Evolutionary conservation across 2,113 vertebrate genomes (phyloP), one percentile per base, ranked within the genome.

Genomic region (Coreoperca whiteheadi): DNA sequence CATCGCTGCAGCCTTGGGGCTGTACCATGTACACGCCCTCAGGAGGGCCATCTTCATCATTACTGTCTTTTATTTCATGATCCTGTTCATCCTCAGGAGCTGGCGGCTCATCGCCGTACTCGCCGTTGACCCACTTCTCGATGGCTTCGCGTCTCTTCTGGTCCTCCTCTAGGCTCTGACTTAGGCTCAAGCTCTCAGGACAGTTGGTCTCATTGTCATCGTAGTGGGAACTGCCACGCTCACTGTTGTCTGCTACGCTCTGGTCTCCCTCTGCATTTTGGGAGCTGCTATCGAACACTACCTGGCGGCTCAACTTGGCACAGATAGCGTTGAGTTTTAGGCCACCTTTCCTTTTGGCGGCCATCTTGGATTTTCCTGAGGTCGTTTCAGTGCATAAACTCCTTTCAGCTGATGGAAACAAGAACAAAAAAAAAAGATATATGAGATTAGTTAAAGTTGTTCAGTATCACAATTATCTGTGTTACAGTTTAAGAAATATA

Each of bases 261-360:
- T 93, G 94, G 89, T 98, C 98, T 0, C 93, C 95, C 34, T 96
- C 96, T 0, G 94, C 96, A 64, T 96, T 96, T 84, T 97, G 96
- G 30, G 96, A 95, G 79, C 94, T 96, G 87, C 96, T 95, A 91
- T 99, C 98, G 3, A 96, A 97, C 88, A 98, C 97, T 82, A 99
- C 98, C 94, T 99, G 98, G 88, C 98, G 97, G 95, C 98, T 99
- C 92, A 99, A 96, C 97, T 99, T 99, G 96, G 98, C 98, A 92
- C 98, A 99, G 96, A 99, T 99, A 84, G 98, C 98, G 0, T 99
- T 99, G 60, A 99, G 97, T 94, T 99, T 99, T 96, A 99, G 97
- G 97, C 98, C 98, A 92, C 98, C 98, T 97, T 99, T 99, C 95
- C 98, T 97, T 96, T 99, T 99, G 97, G 98, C 96, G 92, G 98